Percentiles rank a stretch among this genome's conserved stretches.
phyloP scores from a whole-genome alignment of 2,113 vertebrate species.

The Ctenomys sociabilis region DNA sequence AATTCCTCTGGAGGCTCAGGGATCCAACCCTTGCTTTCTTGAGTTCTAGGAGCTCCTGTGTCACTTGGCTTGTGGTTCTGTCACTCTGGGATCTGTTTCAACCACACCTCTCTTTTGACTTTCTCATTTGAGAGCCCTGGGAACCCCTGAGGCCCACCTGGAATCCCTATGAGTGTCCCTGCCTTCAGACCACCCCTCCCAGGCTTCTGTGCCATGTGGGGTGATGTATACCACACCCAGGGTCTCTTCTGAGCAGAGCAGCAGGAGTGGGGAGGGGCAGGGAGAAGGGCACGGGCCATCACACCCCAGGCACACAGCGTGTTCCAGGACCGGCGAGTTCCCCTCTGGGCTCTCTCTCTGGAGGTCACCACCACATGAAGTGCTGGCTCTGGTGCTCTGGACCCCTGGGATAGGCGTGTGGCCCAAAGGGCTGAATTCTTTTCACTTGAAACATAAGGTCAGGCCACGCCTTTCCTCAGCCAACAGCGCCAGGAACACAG shows the following conservation, averaged over 20 bases:
- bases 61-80: neutral
- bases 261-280: neutral
- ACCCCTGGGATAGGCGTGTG: neutral
- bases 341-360: neutral
- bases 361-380: neutral
- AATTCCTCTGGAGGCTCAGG: neutral
- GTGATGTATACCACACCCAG: no score
- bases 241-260: neutral
- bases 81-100: neutral
- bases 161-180: neutral
- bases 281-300: neutral
- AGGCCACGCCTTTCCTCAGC: neutral
- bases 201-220: neutral
- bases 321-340: neutral
- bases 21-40: neutral
- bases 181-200: neutral
- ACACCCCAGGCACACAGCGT: neutral
- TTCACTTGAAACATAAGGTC: constrained; percentile 46
- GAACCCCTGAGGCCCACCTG: neutral
- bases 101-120: neutral
- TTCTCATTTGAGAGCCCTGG: neutral
- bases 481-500: neutral
- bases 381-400: neutral
- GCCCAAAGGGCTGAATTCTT: constrained; percentile 5
- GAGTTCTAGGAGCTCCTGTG: neutral